These are phyloP conservation scores for Macrosiphum euphorbiae DNA, from an alignment of 2,888 invertebrate genomes.

Conservation along the genomic window DNA sequence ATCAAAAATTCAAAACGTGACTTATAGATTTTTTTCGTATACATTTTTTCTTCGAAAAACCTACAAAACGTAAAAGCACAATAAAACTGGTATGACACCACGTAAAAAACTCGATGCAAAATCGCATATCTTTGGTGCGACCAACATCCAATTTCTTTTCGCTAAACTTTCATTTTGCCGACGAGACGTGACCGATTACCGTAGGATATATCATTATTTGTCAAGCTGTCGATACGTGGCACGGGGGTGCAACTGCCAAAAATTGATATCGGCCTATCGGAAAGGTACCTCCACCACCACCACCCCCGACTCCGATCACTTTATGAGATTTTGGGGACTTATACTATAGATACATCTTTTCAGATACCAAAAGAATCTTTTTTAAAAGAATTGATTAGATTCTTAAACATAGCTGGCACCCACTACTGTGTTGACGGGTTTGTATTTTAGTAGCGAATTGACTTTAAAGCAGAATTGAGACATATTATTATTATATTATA, in stretches of 20 bases:
- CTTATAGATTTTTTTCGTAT: neutral
- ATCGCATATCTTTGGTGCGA: neutral
- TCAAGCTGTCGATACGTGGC: conserved; percentile 23
- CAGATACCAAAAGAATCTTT: neutral
- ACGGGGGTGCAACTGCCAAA: conserved; percentile 10
- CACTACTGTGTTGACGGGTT: neutral
- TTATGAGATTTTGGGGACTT: neutral
- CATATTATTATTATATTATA: neutral
- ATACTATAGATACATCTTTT: neutral
- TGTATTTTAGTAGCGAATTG: neutral
- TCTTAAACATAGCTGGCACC: neutral
- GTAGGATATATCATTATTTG: conserved; percentile 59
- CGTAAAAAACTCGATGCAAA: neutral
- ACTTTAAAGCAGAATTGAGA: neutral
- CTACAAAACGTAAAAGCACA: neutral
- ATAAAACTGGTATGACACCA: neutral
- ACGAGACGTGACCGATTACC: conserved; percentile 57
- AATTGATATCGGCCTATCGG: conserved; percentile 39
- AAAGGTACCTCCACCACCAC: neutral
- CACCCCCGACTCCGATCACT: neutral
- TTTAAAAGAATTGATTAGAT: neutral
- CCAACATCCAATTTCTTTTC: conserved; percentile 17
- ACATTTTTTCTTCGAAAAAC: neutral
- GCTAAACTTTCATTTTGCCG: conserved; percentile 54
- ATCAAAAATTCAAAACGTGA: neutral